phyloP scores from a whole-genome alignment of 2,797 vertebrate species.

The Balearica regulorum region DNA sequence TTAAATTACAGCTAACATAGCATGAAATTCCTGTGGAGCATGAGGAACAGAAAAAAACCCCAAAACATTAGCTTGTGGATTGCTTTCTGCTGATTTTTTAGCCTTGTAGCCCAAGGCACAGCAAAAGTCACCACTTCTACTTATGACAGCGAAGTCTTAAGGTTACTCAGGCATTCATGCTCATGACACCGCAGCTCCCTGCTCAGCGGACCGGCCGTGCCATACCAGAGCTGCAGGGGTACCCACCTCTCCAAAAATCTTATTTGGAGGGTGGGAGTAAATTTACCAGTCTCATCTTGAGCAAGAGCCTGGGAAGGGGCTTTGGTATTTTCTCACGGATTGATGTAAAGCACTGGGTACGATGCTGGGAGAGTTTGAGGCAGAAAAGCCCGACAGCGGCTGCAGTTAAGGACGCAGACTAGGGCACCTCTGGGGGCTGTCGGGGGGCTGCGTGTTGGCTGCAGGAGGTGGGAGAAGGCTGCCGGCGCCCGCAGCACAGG shows the following conservation, averaged over 20 bases:
- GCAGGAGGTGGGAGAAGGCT: neutral
- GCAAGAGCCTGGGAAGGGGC: neutral
- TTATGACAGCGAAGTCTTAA: neutral
- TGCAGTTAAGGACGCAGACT: neutral
- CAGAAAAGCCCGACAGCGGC: neutral
- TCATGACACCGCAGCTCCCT: neutral
- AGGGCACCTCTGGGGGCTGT: neutral
- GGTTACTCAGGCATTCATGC: neutral
- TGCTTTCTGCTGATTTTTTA: neutral
- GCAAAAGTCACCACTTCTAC: neutral
- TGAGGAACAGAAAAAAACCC: neutral
- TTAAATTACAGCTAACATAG: slow-evolving; percentile 11
- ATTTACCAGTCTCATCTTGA: neutral
- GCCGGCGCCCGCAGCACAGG: rapidly evolving
- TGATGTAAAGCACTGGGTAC: neutral
- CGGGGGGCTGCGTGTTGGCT: neutral
- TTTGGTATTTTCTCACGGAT: neutral
- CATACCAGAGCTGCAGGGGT: neutral
- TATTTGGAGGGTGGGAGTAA: neutral
- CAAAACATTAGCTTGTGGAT: neutral
- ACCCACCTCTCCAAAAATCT: neutral
- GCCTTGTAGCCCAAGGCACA: neutral
- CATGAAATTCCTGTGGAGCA: neutral
- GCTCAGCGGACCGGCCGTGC: neutral
- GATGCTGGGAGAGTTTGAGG: neutral